Percentiles rank a stretch among this genome's conserved stretches.
These are phyloP conservation scores for Circaetus cinerascens DNA, from an alignment of 2,113 vertebrate genomes.

Conservation along the genomic window DNA sequence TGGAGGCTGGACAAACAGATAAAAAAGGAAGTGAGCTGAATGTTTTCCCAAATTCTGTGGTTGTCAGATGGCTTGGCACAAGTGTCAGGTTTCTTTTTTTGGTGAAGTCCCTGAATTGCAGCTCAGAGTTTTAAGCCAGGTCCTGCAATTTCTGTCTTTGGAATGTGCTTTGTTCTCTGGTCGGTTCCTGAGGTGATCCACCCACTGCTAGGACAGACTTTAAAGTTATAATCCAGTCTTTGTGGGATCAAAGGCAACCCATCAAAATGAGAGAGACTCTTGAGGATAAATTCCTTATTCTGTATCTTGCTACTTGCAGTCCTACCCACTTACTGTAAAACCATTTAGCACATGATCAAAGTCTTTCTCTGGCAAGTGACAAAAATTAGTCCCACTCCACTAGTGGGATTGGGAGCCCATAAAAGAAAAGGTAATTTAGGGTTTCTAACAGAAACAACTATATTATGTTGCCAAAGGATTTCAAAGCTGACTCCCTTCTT, in stretches of 20 bases:
- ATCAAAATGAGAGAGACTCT: background rate
- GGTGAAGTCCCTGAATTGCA: background rate
- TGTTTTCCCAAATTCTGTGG: conserved; percentile 8
- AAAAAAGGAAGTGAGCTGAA: background rate
- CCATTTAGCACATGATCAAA: background rate
- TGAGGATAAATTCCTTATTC: background rate
- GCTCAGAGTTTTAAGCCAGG: background rate
- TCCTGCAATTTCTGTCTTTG: background rate
- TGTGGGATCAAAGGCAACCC: background rate
- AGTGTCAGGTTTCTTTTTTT: background rate
- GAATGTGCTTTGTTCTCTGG: conserved; percentile 44
- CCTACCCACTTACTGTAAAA: conserved; percentile 1
- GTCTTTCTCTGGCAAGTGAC: background rate
- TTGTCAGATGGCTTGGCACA: conserved; percentile 10
- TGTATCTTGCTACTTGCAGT: background rate
- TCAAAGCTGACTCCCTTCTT: background rate
- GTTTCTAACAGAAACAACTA: background rate
- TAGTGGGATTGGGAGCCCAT: background rate
- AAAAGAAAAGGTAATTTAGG: background rate
- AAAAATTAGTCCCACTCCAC: background rate
- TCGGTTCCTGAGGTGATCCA: background rate
- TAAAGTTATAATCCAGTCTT: background rate
- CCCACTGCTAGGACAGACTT: background rate
- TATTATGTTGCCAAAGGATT: background rate
- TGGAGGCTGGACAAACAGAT: conserved; percentile 15